Evolutionary conservation across 2,888 invertebrate genomes (phyloP), one percentile per base, ranked within the genome.

Genomic region (Branchellion lobata): DNA sequence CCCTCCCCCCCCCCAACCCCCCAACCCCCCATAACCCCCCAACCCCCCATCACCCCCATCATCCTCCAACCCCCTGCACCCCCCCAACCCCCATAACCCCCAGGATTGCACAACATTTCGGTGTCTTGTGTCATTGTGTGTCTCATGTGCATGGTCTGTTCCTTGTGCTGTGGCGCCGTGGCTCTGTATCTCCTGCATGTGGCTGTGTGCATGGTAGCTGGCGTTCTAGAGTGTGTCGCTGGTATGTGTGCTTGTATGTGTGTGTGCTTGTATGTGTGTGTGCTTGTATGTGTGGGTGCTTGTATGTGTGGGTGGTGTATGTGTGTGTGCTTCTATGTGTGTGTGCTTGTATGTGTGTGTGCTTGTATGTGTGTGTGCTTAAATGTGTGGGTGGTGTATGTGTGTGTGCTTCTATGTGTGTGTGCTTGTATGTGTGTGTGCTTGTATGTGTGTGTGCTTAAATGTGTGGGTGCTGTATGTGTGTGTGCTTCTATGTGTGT

Each of bases 51-150:
- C 65, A 65, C 3, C 5, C n/a, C 29, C 65, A 65, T 65, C 65
- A 5, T 8, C 5, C 3, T 8, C 65, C n/a, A 65, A 5, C n/a
- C 21, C 8, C 5, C 61, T 57, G 11, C 8, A 57, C 24, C 21
- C 8, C 21, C 21, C n/a, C 34, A 71, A 18, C 34, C 21, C 18
- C 8, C 27, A 3, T 29, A 33, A 31, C 21, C 31, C n/a, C 31
- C 88, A 95, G 95, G 95, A 85, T 95, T 96, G 94, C 95, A 96
- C 89, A 96, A 96, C 88, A 90, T 96, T 83, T 95, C 95, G 80
- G 95, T 96, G 88, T 95, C 95, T 18, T 96, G 96, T 88, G 94
- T 94, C 72, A 90, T 96, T 84, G 96, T 96, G 3, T 94, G 94
- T 85, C 90, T 95, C 78, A 95, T 96, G 84, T 92, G 96, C 80